phyloP scores from a whole-genome alignment of 2,888 invertebrate species.

The Caenorhabditis panamensis region DNA sequence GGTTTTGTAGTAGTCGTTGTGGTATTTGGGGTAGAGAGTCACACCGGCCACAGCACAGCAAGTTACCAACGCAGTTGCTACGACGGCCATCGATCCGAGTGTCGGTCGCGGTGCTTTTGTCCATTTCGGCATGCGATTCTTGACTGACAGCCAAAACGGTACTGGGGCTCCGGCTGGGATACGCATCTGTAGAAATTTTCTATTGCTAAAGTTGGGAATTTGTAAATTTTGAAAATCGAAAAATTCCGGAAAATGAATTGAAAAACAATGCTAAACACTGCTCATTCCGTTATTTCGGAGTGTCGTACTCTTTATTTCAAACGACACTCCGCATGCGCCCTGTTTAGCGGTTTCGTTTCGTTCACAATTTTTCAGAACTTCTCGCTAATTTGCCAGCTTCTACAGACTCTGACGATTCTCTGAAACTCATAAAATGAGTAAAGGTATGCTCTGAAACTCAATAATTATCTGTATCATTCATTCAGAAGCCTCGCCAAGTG shows the following conservation, averaged over 20 bases:
- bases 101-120: constrained; percentile 61
- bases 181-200: constrained; percentile 66
- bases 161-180: constrained; percentile 76
- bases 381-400: too few relatives aligned
- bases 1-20: constrained; percentile 74
- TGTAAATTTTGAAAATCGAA: too few relatives aligned
- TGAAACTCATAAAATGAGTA: constrained; percentile 13
- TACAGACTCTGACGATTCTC: too few relatives aligned
- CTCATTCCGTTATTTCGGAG: not conserved
- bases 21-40: constrained; percentile 72
- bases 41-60: constrained; percentile 73
- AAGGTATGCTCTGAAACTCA: not conserved
- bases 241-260: not conserved
- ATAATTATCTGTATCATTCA: not conserved
- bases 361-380: too few relatives aligned
- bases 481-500: not conserved
- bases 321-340: constrained; percentile 1
- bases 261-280: not conserved
- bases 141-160: constrained; percentile 72
- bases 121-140: constrained; percentile 68
- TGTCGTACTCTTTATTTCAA: not conserved
- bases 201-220: too few relatives aligned
- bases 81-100: constrained; percentile 75
- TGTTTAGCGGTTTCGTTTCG: not conserved
- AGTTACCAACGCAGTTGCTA: constrained; percentile 68